Evolutionary conservation across 2,888 invertebrate species (phyloP).

Genomic region (Callosobruchus maculatus): DNA sequence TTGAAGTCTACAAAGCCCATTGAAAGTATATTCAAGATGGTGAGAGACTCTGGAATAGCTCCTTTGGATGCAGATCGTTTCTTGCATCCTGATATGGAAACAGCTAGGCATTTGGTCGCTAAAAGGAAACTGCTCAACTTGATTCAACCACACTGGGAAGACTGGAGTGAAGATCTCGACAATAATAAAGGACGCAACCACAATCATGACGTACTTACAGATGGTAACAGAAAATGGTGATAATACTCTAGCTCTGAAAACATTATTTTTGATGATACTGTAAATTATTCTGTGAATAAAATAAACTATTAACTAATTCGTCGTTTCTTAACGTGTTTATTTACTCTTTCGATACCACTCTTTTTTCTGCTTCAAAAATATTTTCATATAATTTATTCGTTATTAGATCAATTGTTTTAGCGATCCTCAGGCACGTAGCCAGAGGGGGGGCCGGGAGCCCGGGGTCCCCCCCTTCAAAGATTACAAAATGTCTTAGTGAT

Average conservation of each 20-base stretch:
- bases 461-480: too few species aligned
- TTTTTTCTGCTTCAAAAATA: too few species aligned
- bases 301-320: too few species aligned
- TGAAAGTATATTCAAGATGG: slow-evolving; percentile 46
- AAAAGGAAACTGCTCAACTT: background rate
- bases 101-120: slow-evolving; percentile 51
- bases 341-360: too few species aligned
- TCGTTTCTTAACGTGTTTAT: too few species aligned
- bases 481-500: too few species aligned
- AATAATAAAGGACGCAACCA: background rate
- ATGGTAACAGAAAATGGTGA: background rate
- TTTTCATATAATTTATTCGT: too few species aligned
- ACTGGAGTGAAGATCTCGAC: background rate
- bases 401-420: too few species aligned
- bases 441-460: too few species aligned
- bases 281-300: too few species aligned
- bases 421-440: too few species aligned
- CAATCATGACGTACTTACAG: background rate
- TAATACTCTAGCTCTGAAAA: background rate
- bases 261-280: too few species aligned
- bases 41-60: slow-evolving; percentile 35
- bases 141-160: background rate
- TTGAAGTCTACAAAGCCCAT: slow-evolving; percentile 60
- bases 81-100: slow-evolving; percentile 64
- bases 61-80: slow-evolving; percentile 61